These are phyloP conservation scores for Thecocarcelia acutangulata DNA, from an alignment of 2,888 invertebrate genomes.

Conservation along the genomic window DNA sequence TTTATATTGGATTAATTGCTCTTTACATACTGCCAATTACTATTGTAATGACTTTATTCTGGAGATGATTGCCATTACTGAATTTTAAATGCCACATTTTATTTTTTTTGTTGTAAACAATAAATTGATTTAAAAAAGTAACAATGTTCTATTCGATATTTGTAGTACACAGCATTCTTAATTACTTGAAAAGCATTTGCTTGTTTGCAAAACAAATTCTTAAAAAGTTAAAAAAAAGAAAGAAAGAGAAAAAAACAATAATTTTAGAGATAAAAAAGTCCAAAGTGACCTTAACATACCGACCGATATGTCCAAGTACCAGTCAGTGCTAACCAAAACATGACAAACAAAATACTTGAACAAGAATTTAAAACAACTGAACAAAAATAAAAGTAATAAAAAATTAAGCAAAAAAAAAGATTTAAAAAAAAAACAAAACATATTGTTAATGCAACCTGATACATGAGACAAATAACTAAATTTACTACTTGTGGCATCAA, in stretches of 20 bases:
- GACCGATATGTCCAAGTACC: constrained; percentile 60
- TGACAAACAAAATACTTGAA: constrained; percentile 47
- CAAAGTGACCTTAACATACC: constrained; percentile 68
- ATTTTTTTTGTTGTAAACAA: no score
- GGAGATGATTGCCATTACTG: no score
- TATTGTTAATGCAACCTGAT: constrained; percentile 64
- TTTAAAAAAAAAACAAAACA: constrained; percentile 10
- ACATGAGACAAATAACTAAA: constrained; percentile 65
- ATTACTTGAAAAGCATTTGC: constrained; percentile 27
- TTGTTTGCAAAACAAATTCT: background rate
- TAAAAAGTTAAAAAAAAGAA: constrained; percentile 5
- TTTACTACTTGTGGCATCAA: constrained; percentile 58
- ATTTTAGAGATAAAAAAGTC: constrained; percentile 9
- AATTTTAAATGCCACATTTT: no score
- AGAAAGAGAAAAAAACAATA: constrained; percentile 18
- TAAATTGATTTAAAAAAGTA: no score
- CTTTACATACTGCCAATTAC: no score
- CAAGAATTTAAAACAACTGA: constrained; percentile 53
- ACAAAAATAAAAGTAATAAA: constrained; percentile 26
- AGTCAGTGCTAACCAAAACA: constrained; percentile 24
- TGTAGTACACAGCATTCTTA: constrained; percentile 10
- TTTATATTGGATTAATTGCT: no score
- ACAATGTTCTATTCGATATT: no score
- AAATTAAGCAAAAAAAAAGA: constrained; percentile 16
- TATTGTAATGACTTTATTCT: no score